Evolutionary conservation across 2,797 vertebrate genomes (phyloP), one percentile per base, ranked within the genome.

Genomic region (Falco concolor): DNA sequence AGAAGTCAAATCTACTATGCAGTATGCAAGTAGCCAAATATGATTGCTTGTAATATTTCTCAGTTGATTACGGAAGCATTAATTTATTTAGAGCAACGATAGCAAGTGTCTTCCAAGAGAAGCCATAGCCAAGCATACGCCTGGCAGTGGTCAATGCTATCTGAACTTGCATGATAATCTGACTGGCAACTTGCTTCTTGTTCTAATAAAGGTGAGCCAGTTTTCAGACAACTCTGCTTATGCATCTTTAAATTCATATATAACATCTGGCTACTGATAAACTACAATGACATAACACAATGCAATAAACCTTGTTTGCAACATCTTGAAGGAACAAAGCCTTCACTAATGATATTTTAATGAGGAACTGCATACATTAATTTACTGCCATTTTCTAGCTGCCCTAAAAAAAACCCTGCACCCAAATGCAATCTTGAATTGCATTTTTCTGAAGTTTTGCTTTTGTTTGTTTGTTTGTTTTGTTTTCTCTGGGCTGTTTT

Each of bases 261-360:
- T n/a, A 90, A 93, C 81, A 97, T 75, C 95, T 95, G 96, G 84
- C 80, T 93, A 64, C 72, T 54, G 74, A 87, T 86, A 95, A 96
- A 85, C 89, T 77, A 56, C 89, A 97, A 73, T 74, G 94, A 95
- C 54, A 92, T 19, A 94, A 94, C 76, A 76, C 57, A 95, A 56
- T 64, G 89, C 89, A 96, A 91, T 88, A 95, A 97, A 95, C 93
- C 54, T 83, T 73, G 89, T 89, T 91, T 88, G 87, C 86, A 95
- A 74, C 73, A 93, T 89, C 92, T 95, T 94, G 95, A 96, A 97
- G 97, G 93, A 97, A 96, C 91, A 96, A 97, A 97, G 92, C 69
- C 81, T 95, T 96, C 81, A 50, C 85, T 98, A 98, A 98, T 95
- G 97, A 88, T 93, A 96, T 93, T 98, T 98, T 98, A 97, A 98